Evolutionary conservation across 2,113 vertebrate species (phyloP).

Genomic region (Ibidorhyncha struthersii): DNA sequence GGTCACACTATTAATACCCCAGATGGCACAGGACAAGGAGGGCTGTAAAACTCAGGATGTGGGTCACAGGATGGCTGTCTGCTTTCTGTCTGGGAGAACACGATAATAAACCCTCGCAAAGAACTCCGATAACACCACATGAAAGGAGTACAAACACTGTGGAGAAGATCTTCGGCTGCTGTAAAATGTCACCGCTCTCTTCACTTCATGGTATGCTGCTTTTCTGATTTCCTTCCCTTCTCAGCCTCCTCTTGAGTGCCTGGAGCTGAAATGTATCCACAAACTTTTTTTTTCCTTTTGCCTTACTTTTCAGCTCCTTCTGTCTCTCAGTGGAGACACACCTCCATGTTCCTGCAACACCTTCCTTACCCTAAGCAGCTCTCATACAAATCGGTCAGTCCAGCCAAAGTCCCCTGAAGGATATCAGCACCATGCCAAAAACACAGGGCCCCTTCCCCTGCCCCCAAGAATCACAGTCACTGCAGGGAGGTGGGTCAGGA

Average conservation of each 20-base stretch:
- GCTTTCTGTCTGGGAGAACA: slow-evolving; percentile 55
- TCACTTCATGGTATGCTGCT: not conserved
- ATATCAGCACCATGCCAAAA: not conserved
- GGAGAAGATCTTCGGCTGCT: not conserved
- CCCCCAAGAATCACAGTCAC: not conserved
- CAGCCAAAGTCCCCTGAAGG: not conserved
- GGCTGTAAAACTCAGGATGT: slow-evolving; percentile 63
- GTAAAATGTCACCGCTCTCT: slow-evolving; percentile 3
- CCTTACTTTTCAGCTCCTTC: not conserved
- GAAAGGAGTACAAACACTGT: slow-evolving; percentile 47
- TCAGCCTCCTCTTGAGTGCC: not conserved
- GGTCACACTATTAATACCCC: slow-evolving; percentile 56
- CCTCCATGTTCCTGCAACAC: not conserved
- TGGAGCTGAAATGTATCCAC: not conserved
- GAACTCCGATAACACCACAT: slow-evolving; percentile 52
- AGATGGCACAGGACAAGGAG: slow-evolving; percentile 48
- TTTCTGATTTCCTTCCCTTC: slow-evolving; percentile 36
- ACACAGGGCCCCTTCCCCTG: not conserved
- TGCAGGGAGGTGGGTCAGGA: not conserved
- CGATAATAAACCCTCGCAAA: slow-evolving; percentile 14
- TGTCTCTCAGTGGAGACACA: not conserved
- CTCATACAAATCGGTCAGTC: not conserved
- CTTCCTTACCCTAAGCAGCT: not conserved
- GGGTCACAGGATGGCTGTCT: slow-evolving; percentile 62
- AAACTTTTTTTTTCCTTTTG: not conserved